Percentiles rank a stretch among this genome's conserved stretches.
phyloP scores from a whole-genome alignment of 2,797 vertebrate species.

The Halcyon chelicuti region DNA sequence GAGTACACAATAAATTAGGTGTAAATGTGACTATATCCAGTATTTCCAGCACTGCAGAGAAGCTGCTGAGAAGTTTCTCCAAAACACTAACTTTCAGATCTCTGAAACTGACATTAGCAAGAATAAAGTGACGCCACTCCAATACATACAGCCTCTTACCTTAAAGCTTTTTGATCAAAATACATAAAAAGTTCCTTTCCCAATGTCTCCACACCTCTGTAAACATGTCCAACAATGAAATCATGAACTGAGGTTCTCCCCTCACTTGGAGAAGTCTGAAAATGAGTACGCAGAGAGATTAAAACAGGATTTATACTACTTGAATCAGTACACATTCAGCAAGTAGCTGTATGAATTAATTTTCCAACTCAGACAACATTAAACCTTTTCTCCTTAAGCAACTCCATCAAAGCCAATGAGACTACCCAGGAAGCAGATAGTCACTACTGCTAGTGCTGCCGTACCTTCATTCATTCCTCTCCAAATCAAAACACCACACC shows the following conservation, averaged over 20 bases:
- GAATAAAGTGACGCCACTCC: not conserved
- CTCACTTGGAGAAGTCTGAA: constrained; percentile 39
- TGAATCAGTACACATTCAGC: not conserved
- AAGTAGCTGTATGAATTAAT: not conserved
- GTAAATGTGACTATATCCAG: not conserved
- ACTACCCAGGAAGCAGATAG: not conserved
- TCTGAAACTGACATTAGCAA: not conserved
- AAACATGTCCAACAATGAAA: constrained; percentile 76
- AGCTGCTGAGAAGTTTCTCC: not conserved
- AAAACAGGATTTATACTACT: not conserved
- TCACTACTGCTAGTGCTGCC: not conserved
- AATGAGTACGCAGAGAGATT: not conserved
- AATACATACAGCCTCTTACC: constrained; percentile 78
- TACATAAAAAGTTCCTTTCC: constrained; percentile 95
- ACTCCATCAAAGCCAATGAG: not conserved
- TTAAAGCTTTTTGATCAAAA: constrained; percentile 87
- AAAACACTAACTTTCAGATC: not conserved
- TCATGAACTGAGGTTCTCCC: constrained; percentile 14
- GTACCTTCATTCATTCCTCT: not conserved
- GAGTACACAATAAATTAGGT: not conserved
- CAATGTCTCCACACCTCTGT: constrained; percentile 86
- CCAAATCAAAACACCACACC: not conserved
- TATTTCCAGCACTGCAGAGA: not conserved
- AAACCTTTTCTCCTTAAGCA: not conserved
- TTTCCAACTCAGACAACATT: not conserved